Evolutionary conservation across 2,113 vertebrate species (phyloP), one percentile per base, ranked within the genome.

Genomic region (Hymenochirus boettgeri): DNA sequence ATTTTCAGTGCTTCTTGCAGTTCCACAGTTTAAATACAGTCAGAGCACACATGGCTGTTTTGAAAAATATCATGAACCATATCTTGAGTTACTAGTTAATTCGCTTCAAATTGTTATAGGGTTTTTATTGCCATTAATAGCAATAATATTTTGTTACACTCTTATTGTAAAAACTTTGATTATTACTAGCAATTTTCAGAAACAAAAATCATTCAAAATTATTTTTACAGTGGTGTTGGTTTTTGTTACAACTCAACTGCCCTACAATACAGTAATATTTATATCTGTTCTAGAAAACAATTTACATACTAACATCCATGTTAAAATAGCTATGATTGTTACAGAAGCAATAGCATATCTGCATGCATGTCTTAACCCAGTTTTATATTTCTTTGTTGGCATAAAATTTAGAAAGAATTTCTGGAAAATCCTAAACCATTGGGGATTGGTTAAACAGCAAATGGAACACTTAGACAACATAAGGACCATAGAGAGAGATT

Each of bases 341-440:
- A 82, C 75, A 1, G 81, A 86, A 75, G 69, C 72, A 21, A 56
- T 87, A 1, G 77, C 79, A 15, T 85, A 80, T 69, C 65, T 88
- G 57, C 80, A 79, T 4, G 70, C 65, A 33, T 86, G 79, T 55
- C 76, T 88, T 1, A 88, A 86, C n/a, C 72, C 77, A 18, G 18
- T 85, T 54, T 75, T 88, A 19, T 88, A 85, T 18, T 80, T 83
- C 69, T 87, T 83, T 21, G 71, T 56, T 0, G 75, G 82, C n/a
- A 52, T 71, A 4, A 87, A 85, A 62, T 87, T 88, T 58, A 73
- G 73, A 18, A 86, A 73, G 55, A 77, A 79, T 12, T 73, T 85
- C 55, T 52, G 65, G 48, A 86, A 79, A 72, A 75, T 83, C 1
- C 17, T 76, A 21, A 80, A 74, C 65, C 80, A 74, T 1, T 2